These are phyloP conservation scores for Morus bassanus DNA, from an alignment of 2,797 vertebrate genomes.

Conservation along the genomic window DNA sequence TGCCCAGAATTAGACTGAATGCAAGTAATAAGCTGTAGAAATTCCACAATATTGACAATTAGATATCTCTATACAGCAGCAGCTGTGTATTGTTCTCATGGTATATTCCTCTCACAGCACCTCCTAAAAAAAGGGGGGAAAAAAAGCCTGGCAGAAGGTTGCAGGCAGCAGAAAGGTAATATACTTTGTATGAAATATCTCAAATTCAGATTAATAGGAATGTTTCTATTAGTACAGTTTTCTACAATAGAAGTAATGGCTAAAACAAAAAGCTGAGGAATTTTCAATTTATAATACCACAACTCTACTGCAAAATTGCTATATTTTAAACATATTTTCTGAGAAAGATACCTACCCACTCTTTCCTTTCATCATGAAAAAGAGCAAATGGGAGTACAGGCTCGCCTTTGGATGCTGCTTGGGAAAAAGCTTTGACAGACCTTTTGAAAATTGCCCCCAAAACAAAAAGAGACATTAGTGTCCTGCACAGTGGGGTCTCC, in stretches of 20 bases:
- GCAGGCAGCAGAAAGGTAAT: conserved; percentile 82
- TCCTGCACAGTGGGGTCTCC: background rate
- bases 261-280: conserved; percentile 63
- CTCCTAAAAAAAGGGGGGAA: conserved; percentile 75
- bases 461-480: conserved; percentile 9
- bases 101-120: conserved; percentile 85
- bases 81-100: conserved; percentile 87
- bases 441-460: conserved; percentile 34
- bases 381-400: background rate
- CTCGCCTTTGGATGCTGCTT: background rate
- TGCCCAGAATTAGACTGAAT: conserved; percentile 90
- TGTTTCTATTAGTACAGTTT: conserved; percentile 75
- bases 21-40: conserved; percentile 88
- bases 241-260: conserved; percentile 64
- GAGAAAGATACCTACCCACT: conserved; percentile 50
- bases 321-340: conserved; percentile 63
- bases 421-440: background rate
- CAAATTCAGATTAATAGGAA: conserved; percentile 77
- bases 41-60: conserved; percentile 89
- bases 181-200: conserved; percentile 80
- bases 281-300: conserved; percentile 61
- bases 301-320: conserved; percentile 69
- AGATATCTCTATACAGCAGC: conserved; percentile 87
- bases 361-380: conserved; percentile 61
- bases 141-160: conserved; percentile 83